Evolutionary conservation across 2,113 vertebrate genomes (phyloP), one percentile per base, ranked within the genome.

Genomic region (Hiodon tergisus): DNA sequence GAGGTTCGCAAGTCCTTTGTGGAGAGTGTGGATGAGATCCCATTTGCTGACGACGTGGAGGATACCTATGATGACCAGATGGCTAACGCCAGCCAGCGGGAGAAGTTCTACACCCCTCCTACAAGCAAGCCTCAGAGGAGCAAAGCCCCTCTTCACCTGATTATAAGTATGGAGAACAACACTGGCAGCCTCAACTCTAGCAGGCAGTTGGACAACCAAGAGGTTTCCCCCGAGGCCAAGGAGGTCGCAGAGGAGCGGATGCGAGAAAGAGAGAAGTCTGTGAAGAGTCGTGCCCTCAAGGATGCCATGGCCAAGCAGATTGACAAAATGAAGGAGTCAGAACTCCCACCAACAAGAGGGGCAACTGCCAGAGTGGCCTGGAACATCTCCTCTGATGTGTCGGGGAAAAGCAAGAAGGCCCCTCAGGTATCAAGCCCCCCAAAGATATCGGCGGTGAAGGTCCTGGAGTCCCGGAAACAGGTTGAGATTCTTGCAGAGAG

Each of bases 1-100:
- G 89, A 93, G 0, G 82, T 81, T 0, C 88, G 95, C 7, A 99
- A 98, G 79, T 99, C 97, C 0, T 98, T 99, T 3, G 95, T 94
- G 1, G 97, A 99, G 87, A 97, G 95, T 0, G 94, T 99, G 68
- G 97, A 95, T 4, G 97, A 99, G 84, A 99, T 99, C 78, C 97
- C 97, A 0, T 99, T 98, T 73, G 97, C 97, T 0, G 97, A 99
- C 0, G 97, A 99, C 0, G 96, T 97, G 48, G 97, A 99, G 52
- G 97, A 99, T 73, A 91, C 91, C 0, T 97, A 93, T 0, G 97
- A 99, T 7, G 96, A 99, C 67, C 90, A 88, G 63, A 95, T 93
- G 0, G 94, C 95, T 60, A 93, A 96, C 73, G 87, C 90, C 0
- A 94, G 92, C 79, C 78, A 85, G 55, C 90, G 91, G 0, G 94